Base-by-base conservation (phyloP, 2,888 invertebrate genomes). In the Trichopoda pennipes region DNA sequence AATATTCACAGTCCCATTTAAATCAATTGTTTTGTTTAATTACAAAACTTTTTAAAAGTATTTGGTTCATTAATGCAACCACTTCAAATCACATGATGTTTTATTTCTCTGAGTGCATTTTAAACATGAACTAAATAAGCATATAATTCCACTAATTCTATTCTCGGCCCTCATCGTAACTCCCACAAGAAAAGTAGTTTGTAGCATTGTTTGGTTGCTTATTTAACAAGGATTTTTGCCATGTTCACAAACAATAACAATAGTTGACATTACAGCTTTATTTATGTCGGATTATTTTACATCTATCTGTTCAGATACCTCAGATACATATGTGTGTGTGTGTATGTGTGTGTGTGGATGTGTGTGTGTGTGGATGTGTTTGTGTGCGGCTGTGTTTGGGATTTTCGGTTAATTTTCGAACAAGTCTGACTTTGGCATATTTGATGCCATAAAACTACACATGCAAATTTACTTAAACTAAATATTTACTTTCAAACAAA, bases 401-500 rank as follows among this genome's bases (percentile, higher is more conserved):
- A 63, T 58, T 68, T 73, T 61, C 49, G 79, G 66, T 79, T 73
- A 73, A 73, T 79, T 73, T 63, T 79, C 44, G 38, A 47, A 66
- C 60, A 53, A 66, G 73, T 79, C 68, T 79, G 61, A 60, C 73
- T 47, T 73, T 73, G 66, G 66, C 60, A 79, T 38, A 79, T 66
- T 66, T 68, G 53, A 73, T 79, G 53, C 19, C 47, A 68, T 28
- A 44, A n/a, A 64, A 56, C 47, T 44, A 53, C 47, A 60, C 68
- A 68, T 73, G 73, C 64, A 73, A 79, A 79, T 73, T 79, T 79
- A 66, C 66, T 79, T 23, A 16, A 68, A 55, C 53, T 55, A 73
- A 79, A 73, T 79, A 69, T 70, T 77, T 32, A 23, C 47, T 61
- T 49, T n/a, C n/a, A 38, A 66, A 55, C 38, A 28, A 28, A 28